Evolutionary conservation across 1,140 invertebrate genomes (phyloP).

Genomic region (Drosophila varians): DNA sequence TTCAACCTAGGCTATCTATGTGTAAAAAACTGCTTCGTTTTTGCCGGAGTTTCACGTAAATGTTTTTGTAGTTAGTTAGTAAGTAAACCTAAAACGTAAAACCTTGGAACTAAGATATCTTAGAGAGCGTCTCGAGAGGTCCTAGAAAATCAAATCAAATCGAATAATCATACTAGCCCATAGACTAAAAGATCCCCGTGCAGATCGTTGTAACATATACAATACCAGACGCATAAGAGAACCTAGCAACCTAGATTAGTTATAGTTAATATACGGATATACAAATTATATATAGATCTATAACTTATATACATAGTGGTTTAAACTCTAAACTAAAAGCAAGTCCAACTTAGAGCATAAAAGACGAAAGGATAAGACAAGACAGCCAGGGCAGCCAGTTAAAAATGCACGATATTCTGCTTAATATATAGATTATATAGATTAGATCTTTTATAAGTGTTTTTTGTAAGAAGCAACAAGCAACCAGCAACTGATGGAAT

Average conservation of each 20-base stretch:
- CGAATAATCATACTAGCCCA: slow-evolving; percentile 40
- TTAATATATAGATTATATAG: slow-evolving; percentile 26
- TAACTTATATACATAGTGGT: slow-evolving; percentile 63
- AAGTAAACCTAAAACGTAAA: slow-evolving; percentile 31
- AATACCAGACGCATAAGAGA: slow-evolving; percentile 61
- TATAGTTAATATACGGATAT: slow-evolving; percentile 59
- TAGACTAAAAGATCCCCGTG: slow-evolving; percentile 67
- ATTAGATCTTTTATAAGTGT: slow-evolving; percentile 65
- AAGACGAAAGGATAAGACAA: slow-evolving; percentile 4
- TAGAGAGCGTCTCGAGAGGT: no score
- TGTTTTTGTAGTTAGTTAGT: slow-evolving; percentile 43
- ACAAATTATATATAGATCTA: slow-evolving; percentile 53
- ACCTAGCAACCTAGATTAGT: slow-evolving; percentile 54
- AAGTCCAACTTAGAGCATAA: slow-evolving; percentile 68
- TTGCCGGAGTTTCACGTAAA: slow-evolving; percentile 24
- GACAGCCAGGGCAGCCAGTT: slow-evolving; percentile 13
- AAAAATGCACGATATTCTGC: slow-evolving; percentile 33
- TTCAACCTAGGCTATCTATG: slow-evolving; percentile 13
- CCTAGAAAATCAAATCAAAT: slow-evolving; percentile 6
- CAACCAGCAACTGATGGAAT: slow-evolving; percentile 19
- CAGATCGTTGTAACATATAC: slow-evolving; percentile 76
- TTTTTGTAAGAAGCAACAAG: slow-evolving; percentile 66
- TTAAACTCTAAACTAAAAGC: slow-evolving; percentile 57
- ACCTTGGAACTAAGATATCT: slow-evolving; percentile 1
- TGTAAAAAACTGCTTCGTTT: slow-evolving; percentile 39